These are phyloP conservation scores for Agrochola circellaris DNA, from an alignment of 2,888 invertebrate genomes.

Conservation along the genomic window DNA sequence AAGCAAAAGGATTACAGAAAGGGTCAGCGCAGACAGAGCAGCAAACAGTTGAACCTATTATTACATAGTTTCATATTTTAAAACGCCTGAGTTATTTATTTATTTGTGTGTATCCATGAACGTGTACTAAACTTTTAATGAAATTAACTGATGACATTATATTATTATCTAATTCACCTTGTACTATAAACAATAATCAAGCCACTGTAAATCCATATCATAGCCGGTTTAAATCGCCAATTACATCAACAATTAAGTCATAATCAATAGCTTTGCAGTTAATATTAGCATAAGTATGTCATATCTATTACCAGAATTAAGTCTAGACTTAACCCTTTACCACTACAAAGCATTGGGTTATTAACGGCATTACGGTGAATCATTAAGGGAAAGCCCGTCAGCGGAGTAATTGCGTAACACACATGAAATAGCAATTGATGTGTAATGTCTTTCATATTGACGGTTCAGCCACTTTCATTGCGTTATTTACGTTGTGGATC, in stretches of 20 bases:
- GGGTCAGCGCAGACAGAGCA: background rate
- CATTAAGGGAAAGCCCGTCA: constrained; percentile 37
- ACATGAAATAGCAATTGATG: background rate
- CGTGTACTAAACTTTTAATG: background rate
- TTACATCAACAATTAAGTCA: constrained; percentile 20
- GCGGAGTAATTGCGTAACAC: background rate
- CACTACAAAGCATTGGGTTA: constrained; percentile 71
- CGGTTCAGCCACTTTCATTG: no score
- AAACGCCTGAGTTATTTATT: no score
- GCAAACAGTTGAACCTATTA: no score
- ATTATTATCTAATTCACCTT: no score
- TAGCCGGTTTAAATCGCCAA: background rate
- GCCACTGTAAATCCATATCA: constrained; percentile 5
- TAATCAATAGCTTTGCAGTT: constrained; percentile 38
- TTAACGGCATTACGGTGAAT: constrained; percentile 69
- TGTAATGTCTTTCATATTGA: background rate
- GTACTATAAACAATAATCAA: constrained; percentile 2
- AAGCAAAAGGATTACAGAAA: background rate
- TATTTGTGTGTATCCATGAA: no score
- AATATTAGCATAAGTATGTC: constrained; percentile 27
- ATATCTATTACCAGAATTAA: constrained; percentile 59
- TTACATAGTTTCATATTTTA: no score
- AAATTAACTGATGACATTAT: background rate
- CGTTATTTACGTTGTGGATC: background rate
- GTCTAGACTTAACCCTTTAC: constrained; percentile 72